Evolutionary conservation across 2,113 vertebrate genomes (phyloP).

Genomic region (Dromiciops gliroides): DNA sequence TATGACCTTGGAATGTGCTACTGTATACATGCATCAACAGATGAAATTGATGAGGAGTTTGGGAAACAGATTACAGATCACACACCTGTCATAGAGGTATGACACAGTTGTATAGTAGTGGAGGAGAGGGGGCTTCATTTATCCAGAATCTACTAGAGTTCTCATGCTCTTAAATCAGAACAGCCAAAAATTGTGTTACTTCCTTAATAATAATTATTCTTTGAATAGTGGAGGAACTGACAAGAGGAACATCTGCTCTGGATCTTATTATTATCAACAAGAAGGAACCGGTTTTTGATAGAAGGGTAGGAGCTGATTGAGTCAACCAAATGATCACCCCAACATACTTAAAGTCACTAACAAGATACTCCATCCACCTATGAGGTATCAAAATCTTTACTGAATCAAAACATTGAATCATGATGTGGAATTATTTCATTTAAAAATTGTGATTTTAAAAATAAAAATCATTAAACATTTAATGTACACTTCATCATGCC

Average conservation of each 20-base stretch:
- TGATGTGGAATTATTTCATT: neutral
- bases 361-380: neutral
- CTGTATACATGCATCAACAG: neutral
- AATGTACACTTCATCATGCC: neutral
- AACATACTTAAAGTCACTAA: neutral
- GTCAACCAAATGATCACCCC: neutral
- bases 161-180: neutral
- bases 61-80: neutral
- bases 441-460: neutral
- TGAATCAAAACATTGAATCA: neutral
- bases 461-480: neutral
- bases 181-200: neutral
- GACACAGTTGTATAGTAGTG: neutral
- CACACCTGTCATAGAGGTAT: neutral
- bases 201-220: neutral
- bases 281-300: neutral
- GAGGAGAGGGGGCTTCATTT: neutral
- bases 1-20: neutral
- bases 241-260: neutral
- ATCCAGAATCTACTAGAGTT: neutral
- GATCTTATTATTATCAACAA: neutral
- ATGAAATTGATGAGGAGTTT: neutral
- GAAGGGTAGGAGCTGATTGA: neutral
- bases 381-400: neutral
- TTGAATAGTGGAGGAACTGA: neutral